Evolutionary conservation across 2,113 vertebrate genomes (phyloP).

Genomic region (Gnathonemus longibarbis): DNA sequence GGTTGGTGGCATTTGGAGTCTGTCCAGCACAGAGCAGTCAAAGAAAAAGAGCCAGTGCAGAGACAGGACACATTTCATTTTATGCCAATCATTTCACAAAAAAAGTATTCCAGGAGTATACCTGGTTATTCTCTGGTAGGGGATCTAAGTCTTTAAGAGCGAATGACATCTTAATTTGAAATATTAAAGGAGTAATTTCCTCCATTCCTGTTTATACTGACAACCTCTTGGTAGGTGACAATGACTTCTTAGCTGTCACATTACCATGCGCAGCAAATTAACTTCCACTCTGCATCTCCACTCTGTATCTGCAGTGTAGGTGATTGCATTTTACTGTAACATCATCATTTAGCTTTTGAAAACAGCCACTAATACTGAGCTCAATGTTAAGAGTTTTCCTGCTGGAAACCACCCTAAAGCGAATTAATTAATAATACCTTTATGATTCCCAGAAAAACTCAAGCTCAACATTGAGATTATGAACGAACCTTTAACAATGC

Average conservation of each 20-base stretch:
- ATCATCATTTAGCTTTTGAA: not conserved
- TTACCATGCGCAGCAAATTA: not conserved
- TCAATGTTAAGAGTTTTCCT: not conserved
- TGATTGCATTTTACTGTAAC: not conserved
- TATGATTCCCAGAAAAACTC: not conserved
- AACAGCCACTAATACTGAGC: not conserved
- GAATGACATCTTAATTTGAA: not conserved
- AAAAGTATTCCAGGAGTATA: not conserved
- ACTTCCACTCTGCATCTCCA: not conserved
- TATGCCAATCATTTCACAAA: not conserved
- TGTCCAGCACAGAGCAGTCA: not conserved
- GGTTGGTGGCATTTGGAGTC: not conserved
- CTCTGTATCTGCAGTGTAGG: not conserved
- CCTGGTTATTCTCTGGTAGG: not conserved
- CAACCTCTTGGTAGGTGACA: not conserved
- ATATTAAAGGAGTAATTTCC: not conserved
- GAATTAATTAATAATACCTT: not conserved
- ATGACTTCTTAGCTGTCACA: not conserved
- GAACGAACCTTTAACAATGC: not conserved
- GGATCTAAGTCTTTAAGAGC: not conserved
- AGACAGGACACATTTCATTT: not conserved
- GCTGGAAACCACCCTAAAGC: not conserved
- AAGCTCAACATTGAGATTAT: not conserved
- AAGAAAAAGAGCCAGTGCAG: not conserved
- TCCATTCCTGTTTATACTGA: not conserved